Conservation (phyloP, 2,888 invertebrate species). For the Pterostichus niger region DNA sequence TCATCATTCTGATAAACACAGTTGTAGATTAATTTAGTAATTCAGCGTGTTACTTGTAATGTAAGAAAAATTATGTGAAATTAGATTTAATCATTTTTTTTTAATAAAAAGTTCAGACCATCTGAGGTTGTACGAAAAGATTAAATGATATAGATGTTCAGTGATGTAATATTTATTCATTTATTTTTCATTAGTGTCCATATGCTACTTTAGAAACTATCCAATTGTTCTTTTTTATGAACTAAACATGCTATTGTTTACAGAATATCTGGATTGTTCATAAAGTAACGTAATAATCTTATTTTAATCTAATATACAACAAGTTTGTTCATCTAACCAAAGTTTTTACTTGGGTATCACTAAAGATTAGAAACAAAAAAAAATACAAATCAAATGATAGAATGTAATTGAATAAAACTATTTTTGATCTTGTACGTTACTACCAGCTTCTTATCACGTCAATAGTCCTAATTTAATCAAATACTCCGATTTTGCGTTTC, state of each 20-base stretch:
- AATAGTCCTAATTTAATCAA: constrained; percentile 10
- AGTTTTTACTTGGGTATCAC: neutral
- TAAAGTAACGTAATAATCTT: too few species aligned
- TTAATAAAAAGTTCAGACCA: constrained; percentile 28
- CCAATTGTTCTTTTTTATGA: too few species aligned
- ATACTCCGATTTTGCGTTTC: neutral
- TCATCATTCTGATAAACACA: constrained; percentile 23
- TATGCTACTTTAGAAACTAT: too few species aligned
- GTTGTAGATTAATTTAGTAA: constrained; percentile 27
- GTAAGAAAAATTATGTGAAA: constrained; percentile 27
- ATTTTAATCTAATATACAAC: too few species aligned
- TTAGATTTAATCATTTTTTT: constrained; percentile 15
- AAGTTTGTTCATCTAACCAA: too few species aligned
- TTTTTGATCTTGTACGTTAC: neutral
- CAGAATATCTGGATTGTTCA: too few species aligned
- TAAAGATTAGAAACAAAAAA: neutral
- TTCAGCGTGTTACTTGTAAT: constrained; percentile 19
- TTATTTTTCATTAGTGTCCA: neutral
- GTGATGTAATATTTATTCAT: constrained; percentile 16
- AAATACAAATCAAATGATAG: neutral
- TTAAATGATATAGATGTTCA: constrained; percentile 13
- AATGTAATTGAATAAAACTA: neutral
- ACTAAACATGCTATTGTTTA: too few species aligned
- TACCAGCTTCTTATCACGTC: constrained; percentile 28
- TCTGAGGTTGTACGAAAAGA: constrained; percentile 40